phyloP scores from a whole-genome alignment of 2,113 vertebrate genomes.

The Capreolus pygargus region DNA sequence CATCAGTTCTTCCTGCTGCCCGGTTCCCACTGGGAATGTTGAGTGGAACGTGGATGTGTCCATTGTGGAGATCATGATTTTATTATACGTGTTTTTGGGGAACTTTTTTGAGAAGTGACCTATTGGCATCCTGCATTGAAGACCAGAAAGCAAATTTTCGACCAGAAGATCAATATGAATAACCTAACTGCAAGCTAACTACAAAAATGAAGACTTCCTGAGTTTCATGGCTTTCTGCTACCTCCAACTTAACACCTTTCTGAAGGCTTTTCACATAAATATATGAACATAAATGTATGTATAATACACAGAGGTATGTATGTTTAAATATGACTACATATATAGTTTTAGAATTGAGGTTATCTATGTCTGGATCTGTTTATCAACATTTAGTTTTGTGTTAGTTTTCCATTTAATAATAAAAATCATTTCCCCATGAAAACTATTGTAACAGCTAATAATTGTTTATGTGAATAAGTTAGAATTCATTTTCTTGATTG shows the following conservation, averaged over 20 bases:
- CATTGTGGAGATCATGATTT: not conserved
- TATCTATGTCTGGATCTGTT: not conserved
- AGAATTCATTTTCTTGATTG: not conserved
- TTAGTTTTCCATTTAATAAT: not conserved
- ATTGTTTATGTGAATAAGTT: not conserved
- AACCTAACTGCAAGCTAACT: not conserved
- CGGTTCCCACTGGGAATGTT: not conserved
- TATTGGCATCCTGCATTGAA: not conserved
- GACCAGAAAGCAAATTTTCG: not conserved
- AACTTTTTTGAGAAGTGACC: not conserved
- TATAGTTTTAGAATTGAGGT: not conserved
- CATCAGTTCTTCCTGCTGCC: not conserved
- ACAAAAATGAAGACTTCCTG: not conserved
- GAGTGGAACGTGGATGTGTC: not conserved
- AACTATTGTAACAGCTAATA: not conserved
- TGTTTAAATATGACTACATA: not conserved
- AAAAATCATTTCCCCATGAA: conserved; percentile 9
- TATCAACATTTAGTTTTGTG: not conserved
- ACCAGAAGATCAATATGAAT: not conserved
- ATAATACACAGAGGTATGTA: not conserved
- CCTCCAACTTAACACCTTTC: not conserved
- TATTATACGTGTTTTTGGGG: not conserved
- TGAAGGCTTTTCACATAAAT: not conserved
- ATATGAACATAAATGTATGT: not conserved
- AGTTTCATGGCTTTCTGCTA: not conserved